Base-by-base conservation (phyloP, 2,888 invertebrate species). In the Xanthia icteritia region DNA sequence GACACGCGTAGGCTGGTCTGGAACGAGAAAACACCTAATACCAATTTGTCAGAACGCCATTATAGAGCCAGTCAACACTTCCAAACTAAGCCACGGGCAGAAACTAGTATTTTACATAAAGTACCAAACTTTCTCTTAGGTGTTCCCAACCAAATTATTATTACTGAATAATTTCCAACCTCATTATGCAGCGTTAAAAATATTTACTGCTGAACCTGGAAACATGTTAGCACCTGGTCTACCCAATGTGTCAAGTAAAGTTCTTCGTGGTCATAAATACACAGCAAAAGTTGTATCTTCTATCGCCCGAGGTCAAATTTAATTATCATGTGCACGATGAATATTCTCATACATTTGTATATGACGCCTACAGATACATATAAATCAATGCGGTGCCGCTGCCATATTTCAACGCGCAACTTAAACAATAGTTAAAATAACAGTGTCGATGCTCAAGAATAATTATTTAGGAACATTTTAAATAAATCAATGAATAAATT, bases 401-500 rank as follows among this genome's bases (percentile, higher is more conserved):
- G 87, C 90, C 87, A 93, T 94, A 94, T 93, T 93, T 94, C 92
- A 93, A 92, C 90, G 89, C 90, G 90, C 88, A 94, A 92, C 93
- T 94, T 93, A 95, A 95, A 96, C 95, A 96, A 96, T 95, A 92
- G 94, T 94, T 94, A 92, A 93, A 94, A 92, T 93, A 93, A 93
- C 94, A 92, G 94, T 93, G 94, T 94, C 94, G 94, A 96, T 94
- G 93, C 91, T 94, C 93, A 93, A 92, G 91, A 92, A 92, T 94
- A 95, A 95, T 95, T 96, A 96, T 95, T 96, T 95, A 92, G 92
- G 92, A 94, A 92, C 94, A 92, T 93, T 95, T 94, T 91, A 92
- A 94, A 96, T 96, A 96, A 96, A 96, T 96, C 95, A 96, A 94
- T 94, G 94, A 94, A 94, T 94, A 94, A 93, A 95, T 96, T 95